Percentiles rank a stretch among this genome's conserved stretches.
These are phyloP conservation scores for Geopemphigus sp. DNA, from an alignment of 1,140 invertebrate species.

Conservation along the genomic window DNA sequence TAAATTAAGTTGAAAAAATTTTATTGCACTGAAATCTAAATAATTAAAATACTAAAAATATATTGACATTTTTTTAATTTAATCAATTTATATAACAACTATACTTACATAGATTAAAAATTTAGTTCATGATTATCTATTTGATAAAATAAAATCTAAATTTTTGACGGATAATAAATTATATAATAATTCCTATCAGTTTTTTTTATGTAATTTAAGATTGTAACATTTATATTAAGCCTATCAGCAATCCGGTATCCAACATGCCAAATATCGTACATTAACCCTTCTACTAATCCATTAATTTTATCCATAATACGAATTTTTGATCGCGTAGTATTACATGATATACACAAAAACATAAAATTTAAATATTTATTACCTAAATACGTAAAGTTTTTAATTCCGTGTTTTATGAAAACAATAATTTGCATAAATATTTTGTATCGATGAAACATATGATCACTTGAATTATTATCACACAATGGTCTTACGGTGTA, in stretches of 20 bases:
- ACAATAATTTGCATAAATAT: background rate
- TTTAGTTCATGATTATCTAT: too few relatives aligned
- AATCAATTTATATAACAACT: too few relatives aligned
- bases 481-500: constrained; percentile 37
- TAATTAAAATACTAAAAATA: too few relatives aligned
- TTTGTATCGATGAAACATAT: background rate
- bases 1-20: too few relatives aligned
- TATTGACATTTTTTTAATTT: too few relatives aligned
- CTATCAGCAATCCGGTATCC: background rate
- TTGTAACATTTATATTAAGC: too few relatives aligned
- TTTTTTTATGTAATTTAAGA: too few relatives aligned
- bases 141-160: too few relatives aligned
- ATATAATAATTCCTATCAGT: too few relatives aligned
- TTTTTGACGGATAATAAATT: too few relatives aligned
- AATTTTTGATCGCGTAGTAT: background rate
- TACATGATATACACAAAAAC: background rate
- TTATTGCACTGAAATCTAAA: too few relatives aligned
- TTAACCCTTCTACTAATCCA: background rate
- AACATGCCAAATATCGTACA: background rate
- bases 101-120: too few relatives aligned
- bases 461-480: constrained; percentile 6
- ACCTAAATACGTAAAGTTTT: background rate
- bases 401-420: background rate
- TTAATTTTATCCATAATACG: background rate
- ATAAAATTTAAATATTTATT: background rate